Conservation (phyloP, 2,797 vertebrate genomes). For the Xiphorhynchus erythropygius region DNA sequence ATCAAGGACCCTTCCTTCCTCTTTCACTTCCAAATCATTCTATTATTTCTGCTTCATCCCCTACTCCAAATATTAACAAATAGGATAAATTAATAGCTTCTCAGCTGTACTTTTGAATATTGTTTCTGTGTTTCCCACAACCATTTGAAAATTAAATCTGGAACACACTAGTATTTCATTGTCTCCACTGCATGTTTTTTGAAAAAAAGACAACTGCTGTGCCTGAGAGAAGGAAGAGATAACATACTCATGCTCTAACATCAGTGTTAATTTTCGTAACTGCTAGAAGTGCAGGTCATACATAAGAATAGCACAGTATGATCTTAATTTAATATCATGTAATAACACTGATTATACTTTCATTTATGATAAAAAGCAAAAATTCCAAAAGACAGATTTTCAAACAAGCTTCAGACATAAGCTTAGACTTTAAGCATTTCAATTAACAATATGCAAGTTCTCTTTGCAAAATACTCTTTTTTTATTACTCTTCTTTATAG, state of each 20-base stretch:
- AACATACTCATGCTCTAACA: neutral
- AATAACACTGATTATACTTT: neutral
- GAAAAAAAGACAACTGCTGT: neutral
- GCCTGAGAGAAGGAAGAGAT: neutral
- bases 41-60: neutral
- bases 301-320: neutral
- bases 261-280: neutral
- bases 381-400: neutral
- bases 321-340: neutral
- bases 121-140: neutral
- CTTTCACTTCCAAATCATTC: neutral
- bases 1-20: neutral
- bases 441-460: neutral
- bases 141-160: neutral
- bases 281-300: neutral
- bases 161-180: neutral
- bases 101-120: neutral
- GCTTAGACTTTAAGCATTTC: neutral
- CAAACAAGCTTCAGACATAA: neutral
- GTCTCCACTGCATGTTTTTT: neutral
- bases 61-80: neutral
- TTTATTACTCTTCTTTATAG: neutral
- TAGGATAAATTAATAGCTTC: neutral
- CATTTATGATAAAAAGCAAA: neutral
- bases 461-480: neutral